phyloP scores from a whole-genome alignment of 2,888 invertebrate species.

The Diploptera punctata region DNA sequence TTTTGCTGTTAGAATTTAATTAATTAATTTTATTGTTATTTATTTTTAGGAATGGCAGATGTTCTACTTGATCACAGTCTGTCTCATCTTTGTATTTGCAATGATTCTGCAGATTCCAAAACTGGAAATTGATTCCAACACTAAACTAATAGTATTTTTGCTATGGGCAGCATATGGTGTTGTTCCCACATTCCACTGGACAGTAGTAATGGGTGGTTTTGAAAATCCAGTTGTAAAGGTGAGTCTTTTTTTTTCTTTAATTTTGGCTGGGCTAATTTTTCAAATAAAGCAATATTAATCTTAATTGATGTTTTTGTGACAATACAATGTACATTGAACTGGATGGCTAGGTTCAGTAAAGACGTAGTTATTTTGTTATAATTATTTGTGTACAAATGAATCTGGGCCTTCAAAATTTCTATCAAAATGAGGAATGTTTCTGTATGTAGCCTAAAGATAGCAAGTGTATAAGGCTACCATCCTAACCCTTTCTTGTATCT shows the following conservation, averaged over 20 bases:
- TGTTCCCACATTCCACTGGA: constrained; percentile 92
- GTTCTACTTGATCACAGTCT: constrained; percentile 83
- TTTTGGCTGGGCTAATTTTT: no score
- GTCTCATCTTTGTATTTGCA: constrained; percentile 79
- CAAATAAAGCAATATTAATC: no score
- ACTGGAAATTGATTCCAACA: constrained; percentile 70
- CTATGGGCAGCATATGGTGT: constrained; percentile 91
- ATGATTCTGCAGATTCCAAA: constrained; percentile 81
- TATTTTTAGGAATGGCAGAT: constrained; percentile 77
- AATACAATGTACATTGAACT: no score
- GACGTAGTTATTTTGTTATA: neutral
- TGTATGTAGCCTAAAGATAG: no score
- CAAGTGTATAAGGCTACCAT: no score
- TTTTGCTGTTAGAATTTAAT: no score
- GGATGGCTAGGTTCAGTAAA: no score
- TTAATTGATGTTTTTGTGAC: no score
- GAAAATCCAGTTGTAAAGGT: constrained; percentile 85
- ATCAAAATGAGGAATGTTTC: no score
- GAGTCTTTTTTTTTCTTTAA: constrained; percentile 39
- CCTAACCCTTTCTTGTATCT: no score
- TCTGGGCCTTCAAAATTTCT: no score
- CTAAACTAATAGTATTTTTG: constrained; percentile 81
- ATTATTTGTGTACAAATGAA: constrained; percentile 15
- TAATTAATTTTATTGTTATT: no score
- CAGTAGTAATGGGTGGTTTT: constrained; percentile 85